phyloP scores from a whole-genome alignment of 1,140 invertebrate species.

The Hylaeus anthracinus region DNA sequence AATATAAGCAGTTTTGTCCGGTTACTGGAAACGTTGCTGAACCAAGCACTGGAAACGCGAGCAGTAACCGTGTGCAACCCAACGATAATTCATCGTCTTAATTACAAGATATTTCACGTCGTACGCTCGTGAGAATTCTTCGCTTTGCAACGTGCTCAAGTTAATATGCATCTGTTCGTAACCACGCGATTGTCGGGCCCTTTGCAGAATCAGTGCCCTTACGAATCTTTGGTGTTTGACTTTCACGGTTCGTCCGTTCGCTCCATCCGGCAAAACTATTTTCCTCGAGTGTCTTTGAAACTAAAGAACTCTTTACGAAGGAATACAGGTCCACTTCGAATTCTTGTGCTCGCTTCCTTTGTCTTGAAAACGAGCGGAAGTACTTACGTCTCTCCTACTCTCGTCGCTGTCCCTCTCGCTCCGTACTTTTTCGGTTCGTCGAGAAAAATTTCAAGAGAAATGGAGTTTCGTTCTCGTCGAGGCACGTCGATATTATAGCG shows the following conservation, averaged over 20 bases:
- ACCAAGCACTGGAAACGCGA: too few relatives aligned
- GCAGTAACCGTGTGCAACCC: too few relatives aligned
- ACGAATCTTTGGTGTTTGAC: constrained; percentile 22
- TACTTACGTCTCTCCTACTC: not conserved
- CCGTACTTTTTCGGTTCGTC: not conserved
- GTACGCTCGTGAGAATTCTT: too few relatives aligned
- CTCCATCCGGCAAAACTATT: constrained; percentile 35
- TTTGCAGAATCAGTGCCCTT: not conserved
- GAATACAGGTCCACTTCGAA: constrained; percentile 3
- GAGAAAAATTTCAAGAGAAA: constrained; percentile 6
- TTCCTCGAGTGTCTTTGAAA: constrained; percentile 40
- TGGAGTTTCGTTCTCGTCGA: not conserved
- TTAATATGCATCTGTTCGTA: too few relatives aligned
- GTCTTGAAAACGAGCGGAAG: not conserved
- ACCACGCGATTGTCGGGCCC: not conserved
- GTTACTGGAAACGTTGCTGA: not conserved
- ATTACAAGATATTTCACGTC: too few relatives aligned
- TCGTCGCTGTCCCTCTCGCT: not conserved
- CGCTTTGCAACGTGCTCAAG: too few relatives aligned
- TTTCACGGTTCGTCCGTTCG: constrained; percentile 8
- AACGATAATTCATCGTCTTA: too few relatives aligned
- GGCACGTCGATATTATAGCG: not conserved
- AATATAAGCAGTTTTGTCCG: not conserved
- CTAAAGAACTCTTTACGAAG: not conserved
- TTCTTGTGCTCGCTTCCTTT: constrained; percentile 22